Conservation (phyloP, 64 coral and sea anemone species). For the Dendronephthya gigantea region DNA sequence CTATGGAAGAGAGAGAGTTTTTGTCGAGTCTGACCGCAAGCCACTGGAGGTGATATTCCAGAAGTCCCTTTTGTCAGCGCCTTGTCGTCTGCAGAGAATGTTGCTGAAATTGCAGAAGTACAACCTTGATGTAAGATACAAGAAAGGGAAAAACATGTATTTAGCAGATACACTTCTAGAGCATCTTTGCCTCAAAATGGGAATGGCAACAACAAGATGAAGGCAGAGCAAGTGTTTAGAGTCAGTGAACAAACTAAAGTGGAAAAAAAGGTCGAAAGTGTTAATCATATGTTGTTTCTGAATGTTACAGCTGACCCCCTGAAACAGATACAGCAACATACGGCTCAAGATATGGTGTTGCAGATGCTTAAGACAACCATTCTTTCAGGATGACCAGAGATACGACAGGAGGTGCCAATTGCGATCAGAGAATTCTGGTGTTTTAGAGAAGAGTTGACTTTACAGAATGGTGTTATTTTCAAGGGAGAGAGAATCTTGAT, state of each 20-base stretch:
- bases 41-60: not conserved
- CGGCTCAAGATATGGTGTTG: not conserved
- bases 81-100: not conserved
- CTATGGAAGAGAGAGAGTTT: not conserved
- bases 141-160: slow-evolving; percentile 22
- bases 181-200: not conserved
- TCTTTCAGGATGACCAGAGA: not conserved
- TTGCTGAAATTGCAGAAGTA: slow-evolving; percentile 9
- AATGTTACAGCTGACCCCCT: not conserved
- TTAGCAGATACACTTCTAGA: slow-evolving; percentile 11
- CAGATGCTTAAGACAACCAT: not conserved
- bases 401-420: not conserved
- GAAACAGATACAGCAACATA: not conserved
- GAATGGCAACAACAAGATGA: not conserved
- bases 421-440: not conserved
- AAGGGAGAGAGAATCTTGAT: not conserved
- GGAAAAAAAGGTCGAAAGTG: slow-evolving; percentile 23
- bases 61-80: not conserved
- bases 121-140: slow-evolving; percentile 24
- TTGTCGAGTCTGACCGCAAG: not conserved
- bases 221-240: slow-evolving; percentile 10
- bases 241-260: slow-evolving; percentile 19
- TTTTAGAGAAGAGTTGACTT: not conserved
- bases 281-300: slow-evolving; percentile 37
- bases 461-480: not conserved